These are phyloP conservation scores for Saguinus midas DNA, from an alignment of 2,113 vertebrate species.

Conservation along the genomic window DNA sequence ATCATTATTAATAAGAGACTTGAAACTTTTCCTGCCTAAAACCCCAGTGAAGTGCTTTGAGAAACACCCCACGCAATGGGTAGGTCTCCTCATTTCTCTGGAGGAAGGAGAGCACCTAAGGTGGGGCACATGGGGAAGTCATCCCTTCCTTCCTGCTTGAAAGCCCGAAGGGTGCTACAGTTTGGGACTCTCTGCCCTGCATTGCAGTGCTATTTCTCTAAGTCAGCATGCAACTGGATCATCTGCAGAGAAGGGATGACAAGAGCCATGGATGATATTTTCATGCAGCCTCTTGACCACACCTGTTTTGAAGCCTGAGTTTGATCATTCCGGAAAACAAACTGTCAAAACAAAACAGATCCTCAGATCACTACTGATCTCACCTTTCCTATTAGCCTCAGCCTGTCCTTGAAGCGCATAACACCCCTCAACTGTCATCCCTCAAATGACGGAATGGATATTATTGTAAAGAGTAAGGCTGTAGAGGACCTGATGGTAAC, in stretches of 20 bases:
- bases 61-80: accelerated
- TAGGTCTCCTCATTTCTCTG: neutral
- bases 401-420: neutral
- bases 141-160: neutral
- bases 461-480: neutral
- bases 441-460: neutral
- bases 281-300: neutral
- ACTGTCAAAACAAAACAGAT: neutral
- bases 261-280: neutral
- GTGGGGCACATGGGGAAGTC: accelerated
- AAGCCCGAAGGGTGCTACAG: neutral
- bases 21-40: neutral
- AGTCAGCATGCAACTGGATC: accelerated
- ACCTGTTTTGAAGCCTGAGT: neutral
- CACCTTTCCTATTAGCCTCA: neutral
- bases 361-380: neutral
- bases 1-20: neutral
- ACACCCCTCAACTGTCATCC: neutral
- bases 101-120: neutral
- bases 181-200: no score
- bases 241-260: neutral
- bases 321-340: constrained; percentile 14
- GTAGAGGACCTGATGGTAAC: no score
- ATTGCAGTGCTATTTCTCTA: neutral
- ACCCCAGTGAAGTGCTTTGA: neutral